Evolutionary conservation across 2,797 vertebrate genomes (phyloP).

Genomic region (Periparus ater): DNA sequence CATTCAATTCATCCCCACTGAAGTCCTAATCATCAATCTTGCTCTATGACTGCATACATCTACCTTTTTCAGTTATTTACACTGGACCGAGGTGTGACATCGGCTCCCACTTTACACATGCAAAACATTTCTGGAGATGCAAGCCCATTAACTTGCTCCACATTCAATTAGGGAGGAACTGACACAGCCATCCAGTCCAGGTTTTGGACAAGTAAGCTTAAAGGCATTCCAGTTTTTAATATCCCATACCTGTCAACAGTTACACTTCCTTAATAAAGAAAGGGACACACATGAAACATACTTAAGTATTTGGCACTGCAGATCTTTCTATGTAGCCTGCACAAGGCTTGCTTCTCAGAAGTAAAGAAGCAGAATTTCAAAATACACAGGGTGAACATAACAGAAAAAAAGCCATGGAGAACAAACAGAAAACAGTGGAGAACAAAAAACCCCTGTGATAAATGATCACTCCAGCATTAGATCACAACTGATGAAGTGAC

Average conservation of each 20-base stretch:
- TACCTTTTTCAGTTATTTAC: background rate
- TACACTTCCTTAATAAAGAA: background rate
- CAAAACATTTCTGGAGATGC: background rate
- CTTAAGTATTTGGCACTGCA: background rate
- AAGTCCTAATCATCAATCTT: background rate
- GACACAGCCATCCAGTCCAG: background rate
- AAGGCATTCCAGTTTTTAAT: background rate
- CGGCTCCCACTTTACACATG: accelerated
- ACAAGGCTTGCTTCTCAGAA: background rate
- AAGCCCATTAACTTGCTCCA: background rate
- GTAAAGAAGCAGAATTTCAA: background rate
- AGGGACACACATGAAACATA: background rate
- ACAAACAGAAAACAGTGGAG: background rate
- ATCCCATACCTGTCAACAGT: background rate
- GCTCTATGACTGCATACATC: background rate
- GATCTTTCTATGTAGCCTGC: background rate
- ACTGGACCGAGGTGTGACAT: background rate
- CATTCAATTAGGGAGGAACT: background rate
- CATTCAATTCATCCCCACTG: background rate
- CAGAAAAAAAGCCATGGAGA: background rate
- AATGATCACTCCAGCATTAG: background rate
- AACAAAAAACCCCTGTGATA: background rate
- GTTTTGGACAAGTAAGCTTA: background rate
- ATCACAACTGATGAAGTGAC: background rate
- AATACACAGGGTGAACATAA: background rate